phyloP scores from a whole-genome alignment of 2,888 invertebrate species.

The Parnassius smintheus region DNA sequence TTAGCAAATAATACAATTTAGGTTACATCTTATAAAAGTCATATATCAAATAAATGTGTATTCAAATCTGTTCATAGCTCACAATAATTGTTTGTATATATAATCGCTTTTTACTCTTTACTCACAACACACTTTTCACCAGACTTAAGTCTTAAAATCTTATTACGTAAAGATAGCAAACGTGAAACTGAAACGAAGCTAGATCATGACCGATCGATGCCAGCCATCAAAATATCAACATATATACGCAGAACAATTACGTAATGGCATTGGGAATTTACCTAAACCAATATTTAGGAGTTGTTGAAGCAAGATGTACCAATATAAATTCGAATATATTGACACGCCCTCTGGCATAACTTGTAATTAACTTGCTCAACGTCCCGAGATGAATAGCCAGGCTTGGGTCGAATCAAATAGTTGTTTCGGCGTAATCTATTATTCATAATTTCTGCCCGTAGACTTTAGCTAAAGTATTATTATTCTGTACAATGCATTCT shows the following conservation, averaged over 20 bases:
- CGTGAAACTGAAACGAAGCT: no score
- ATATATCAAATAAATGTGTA: no score
- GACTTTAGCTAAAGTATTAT: slow-evolving; percentile 18
- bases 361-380: slow-evolving; percentile 25
- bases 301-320: slow-evolving; percentile 17
- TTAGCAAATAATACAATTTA: no score
- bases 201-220: no score
- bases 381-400: slow-evolving; percentile 24
- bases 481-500: slow-evolving; percentile 18
- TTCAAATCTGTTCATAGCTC: no score
- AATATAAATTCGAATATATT: slow-evolving; percentile 22
- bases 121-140: no score
- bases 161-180: no score
- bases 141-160: no score
- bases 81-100: no score
- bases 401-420: slow-evolving; percentile 20
- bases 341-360: slow-evolving; percentile 18
- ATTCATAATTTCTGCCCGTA: slow-evolving; percentile 23
- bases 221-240: no score
- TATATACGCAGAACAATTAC: not conserved
- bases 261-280: not conserved
- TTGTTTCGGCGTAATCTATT: slow-evolving; percentile 23
- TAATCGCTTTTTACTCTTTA: no score
- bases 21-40: no score
- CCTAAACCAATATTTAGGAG: slow-evolving; percentile 2